Conservation (phyloP, 2,797 vertebrate species). For the Micropoecilia bifurca region DNA sequence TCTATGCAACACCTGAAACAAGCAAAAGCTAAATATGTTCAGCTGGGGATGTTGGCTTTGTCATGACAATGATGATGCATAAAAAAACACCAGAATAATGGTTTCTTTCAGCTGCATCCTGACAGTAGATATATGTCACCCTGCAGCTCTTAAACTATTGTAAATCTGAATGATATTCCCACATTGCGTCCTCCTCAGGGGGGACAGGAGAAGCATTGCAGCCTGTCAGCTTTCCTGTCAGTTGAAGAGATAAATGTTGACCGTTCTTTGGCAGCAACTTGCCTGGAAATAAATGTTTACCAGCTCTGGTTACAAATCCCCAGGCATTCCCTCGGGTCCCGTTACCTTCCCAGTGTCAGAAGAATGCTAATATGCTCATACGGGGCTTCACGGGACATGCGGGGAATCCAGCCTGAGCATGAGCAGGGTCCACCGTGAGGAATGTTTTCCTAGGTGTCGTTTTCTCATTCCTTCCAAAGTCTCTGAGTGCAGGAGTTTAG, state of each 20-base stretch:
- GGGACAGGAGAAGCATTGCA: conserved; percentile 2
- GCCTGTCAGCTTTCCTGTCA: conserved; percentile 38
- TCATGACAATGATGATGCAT: not conserved
- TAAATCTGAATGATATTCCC: not conserved
- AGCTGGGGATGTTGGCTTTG: not conserved
- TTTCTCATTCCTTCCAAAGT: conserved; percentile 73
- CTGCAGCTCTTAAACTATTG: not conserved
- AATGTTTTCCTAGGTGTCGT: conserved; percentile 82
- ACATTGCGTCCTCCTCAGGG: conserved; percentile 1
- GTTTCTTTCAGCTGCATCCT: not conserved
- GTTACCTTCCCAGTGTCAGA: conserved; percentile 78
- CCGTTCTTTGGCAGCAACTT: conserved; percentile 52
- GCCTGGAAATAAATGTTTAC: conserved; percentile 79
- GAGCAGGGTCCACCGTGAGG: conserved; percentile 64
- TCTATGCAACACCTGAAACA: not conserved
- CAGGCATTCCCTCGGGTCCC: conserved; percentile 61
- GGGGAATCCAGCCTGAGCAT: conserved; percentile 70
- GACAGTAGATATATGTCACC: not conserved
- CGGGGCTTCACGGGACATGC: conserved; percentile 67
- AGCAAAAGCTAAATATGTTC: not conserved
- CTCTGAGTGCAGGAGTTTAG: conserved; percentile 58
- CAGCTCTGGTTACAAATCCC: conserved; percentile 74
- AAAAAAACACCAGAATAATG: not conserved
- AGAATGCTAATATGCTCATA: conserved; percentile 78
- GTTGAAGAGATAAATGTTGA: conserved; percentile 47